Evolutionary conservation across 2,797 vertebrate species (phyloP), one percentile per base, ranked within the genome.

Genomic region (Cossypha caffra): DNA sequence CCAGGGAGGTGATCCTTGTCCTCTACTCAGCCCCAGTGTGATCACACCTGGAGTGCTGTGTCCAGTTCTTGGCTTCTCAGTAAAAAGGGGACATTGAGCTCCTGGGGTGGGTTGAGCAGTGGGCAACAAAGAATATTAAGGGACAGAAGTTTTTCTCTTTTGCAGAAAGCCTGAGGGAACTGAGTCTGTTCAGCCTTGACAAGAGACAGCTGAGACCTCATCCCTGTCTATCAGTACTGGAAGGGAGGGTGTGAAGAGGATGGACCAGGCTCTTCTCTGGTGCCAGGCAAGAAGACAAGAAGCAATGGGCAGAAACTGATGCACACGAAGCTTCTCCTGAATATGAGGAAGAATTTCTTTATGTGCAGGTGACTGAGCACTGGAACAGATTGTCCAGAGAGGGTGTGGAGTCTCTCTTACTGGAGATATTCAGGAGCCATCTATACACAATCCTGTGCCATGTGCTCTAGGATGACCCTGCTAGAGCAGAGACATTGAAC

Each of bases 1-100:
- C 1, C 0, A 50, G 48, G 35, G 52, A 48, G n/a, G 11, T 16
- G 31, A 43, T 25, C 18, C 13, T 17, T 13, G 13, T 18, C 11
- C 16, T 40, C 31, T n/a, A 8, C 18, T 68, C 31, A 15, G 48
- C 31, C 42, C 48, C 20, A 16, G 13, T n/a, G 40, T 16, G 69
- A 16, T 21, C 25, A 29, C 10, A 26, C 6, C 13, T 50, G 55
- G 35, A 42, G 19, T 24, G 13, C 13, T 54, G 26, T 62, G 31
- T 55, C 6, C 18, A 12, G 10, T n/a, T 55, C 63, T 25, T 28
- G 19, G 55, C 23, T 75, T 11, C 42, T 88, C 42, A 50, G 40
- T 11, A 26, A 42, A 21, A 26, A 55, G 21, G 40, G 23, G 11
- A 21, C 40, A 14, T 13, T 47, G 61, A 66, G 21, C 11, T 47